Evolutionary conservation across 2,113 vertebrate genomes (phyloP), one percentile per base, ranked within the genome.

Genomic region (Neolamprologus kungweensis): DNA sequence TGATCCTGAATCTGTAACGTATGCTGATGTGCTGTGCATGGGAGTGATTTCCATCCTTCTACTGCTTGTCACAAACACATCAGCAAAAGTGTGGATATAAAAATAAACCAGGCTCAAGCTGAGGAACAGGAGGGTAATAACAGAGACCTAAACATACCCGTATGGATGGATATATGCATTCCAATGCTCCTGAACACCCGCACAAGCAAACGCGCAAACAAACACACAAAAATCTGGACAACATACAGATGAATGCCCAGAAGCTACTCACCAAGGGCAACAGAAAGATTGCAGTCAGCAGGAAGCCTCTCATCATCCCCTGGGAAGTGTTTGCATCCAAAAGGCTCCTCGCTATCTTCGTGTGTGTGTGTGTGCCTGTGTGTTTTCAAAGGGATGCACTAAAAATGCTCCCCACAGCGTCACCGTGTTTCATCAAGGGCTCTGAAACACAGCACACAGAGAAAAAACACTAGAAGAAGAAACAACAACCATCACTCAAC

Each of bases 261-360:
- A 85, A 26, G 63, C n/a, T 65, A 92, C 92, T 95, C 87, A 96
- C 95, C 94, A 95, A 84, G 88, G 93, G 95, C 92, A 95, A 87
- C 87, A 96, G 90, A 63, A 96, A 75, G 80, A 95, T 89, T 54
- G 92, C 88, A 91, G 92, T 88, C 90, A 95, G 93, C 93, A 96
- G 88, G 94, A 65, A 92, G 89, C 85, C 91, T 90, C 85, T 95
- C 95, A 96, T 96, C 80, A 83, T 95, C 58, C 90, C 85, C 78
- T 7, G 78, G 75, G 87, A 92, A 78, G 88, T 9, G 19, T 54
- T 81, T 50, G 42, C 23, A 81, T 84, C 83, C 79, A 82, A 60
- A 85, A 83, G 58, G 68, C 55, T 68, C 81, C 80, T 63, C 80
- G 42, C 17, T 80, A 7, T 80, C 23, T 68, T 47, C 65, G 37